Evolutionary conservation across 1,140 invertebrate genomes (phyloP).

Genomic region (Lamellibrachia luymesi): DNA sequence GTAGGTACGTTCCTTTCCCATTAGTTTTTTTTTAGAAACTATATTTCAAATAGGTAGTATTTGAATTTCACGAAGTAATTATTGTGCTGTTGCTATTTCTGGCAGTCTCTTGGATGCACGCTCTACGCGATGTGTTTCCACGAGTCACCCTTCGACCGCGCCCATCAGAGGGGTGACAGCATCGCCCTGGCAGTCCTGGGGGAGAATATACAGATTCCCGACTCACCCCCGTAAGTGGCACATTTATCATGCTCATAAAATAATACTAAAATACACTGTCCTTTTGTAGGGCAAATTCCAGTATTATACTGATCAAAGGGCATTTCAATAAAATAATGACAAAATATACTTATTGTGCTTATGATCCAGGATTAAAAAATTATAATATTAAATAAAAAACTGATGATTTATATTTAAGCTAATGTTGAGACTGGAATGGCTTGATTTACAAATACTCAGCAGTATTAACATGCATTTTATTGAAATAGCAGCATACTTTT

Average conservation of each 20-base stretch:
- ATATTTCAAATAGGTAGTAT: no score
- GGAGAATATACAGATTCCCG: constrained; percentile 73
- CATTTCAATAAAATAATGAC: background rate
- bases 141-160: constrained; percentile 80
- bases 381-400: no score
- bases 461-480: no score
- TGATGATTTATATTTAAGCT: no score
- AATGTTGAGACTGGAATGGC: no score
- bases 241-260: background rate
- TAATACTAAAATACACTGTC: background rate
- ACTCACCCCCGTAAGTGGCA: constrained; percentile 55
- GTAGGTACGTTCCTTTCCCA: no score
- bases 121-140: constrained; percentile 83
- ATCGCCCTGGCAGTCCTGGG: constrained; percentile 82
- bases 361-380: background rate
- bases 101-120: constrained; percentile 79
- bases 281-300: background rate
- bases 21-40: no score
- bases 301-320: no score
- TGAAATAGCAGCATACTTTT: no score
- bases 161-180: constrained; percentile 83
- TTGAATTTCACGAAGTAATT: background rate
- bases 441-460: no score
- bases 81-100: constrained; percentile 48
- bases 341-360: background rate